These are phyloP conservation scores for Hippocampus kuda DNA, from an alignment of 2,797 vertebrate species.

Conservation along the genomic window DNA sequence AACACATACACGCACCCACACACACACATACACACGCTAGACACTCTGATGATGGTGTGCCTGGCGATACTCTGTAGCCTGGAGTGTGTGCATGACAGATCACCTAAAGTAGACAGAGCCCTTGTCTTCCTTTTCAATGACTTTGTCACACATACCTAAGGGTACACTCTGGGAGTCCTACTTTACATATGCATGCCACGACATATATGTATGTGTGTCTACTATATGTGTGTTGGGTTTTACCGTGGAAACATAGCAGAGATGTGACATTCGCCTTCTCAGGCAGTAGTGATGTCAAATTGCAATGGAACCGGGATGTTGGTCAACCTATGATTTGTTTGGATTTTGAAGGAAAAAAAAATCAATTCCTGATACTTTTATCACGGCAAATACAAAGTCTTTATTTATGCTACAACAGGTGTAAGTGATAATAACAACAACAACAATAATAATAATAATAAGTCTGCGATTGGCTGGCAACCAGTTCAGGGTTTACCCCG, in stretches of 20 bases:
- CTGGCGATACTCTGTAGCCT: conserved; percentile 6
- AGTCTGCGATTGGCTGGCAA: too few relatives aligned
- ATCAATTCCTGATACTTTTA: too few relatives aligned
- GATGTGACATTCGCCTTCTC: not conserved
- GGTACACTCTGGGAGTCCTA: conserved; percentile 15
- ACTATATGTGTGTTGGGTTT: not conserved
- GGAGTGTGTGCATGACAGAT: conserved; percentile 36
- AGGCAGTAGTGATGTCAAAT: not conserved
- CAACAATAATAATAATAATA: too few relatives aligned
- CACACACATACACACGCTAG: conserved; percentile 5
- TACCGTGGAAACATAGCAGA: not conserved
- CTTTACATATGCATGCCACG: conserved; percentile 5
- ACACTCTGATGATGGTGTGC: conserved; percentile 5
- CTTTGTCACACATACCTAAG: conserved; percentile 25
- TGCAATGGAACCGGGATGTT: not conserved
- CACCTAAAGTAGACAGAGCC: conserved; percentile 24
- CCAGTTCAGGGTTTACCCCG: too few relatives aligned
- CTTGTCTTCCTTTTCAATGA: conserved; percentile 36
- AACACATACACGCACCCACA: conserved; percentile 3
- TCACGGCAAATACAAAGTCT: too few relatives aligned
- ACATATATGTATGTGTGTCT: not conserved
- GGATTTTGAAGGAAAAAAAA: not conserved
- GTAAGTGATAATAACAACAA: too few relatives aligned
- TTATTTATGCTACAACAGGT: too few relatives aligned
- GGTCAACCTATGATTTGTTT: not conserved